Base-by-base conservation (phyloP, 1,140 invertebrate genomes). In the Pentalonia nigronervosa region DNA sequence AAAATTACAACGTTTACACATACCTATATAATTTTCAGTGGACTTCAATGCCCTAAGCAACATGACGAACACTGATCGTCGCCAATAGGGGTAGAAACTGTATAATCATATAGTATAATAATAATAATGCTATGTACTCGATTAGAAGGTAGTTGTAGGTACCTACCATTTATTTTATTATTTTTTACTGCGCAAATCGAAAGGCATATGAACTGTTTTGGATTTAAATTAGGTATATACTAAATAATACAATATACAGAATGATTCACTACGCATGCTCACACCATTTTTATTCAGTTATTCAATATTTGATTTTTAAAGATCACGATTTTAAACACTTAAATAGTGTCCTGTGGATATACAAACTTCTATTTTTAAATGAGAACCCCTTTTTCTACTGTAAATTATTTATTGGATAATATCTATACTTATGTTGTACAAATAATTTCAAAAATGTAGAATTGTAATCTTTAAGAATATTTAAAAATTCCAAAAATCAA, bases 1-100 rank as follows among this genome's bases (percentile, higher is more conserved):
- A 76, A 76, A n/a, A 76, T 76, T n/a, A 76, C 60, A 76, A 76
- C 60, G 60, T 76, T 76, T 76, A 34, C n/a, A 76, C 30, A 76
- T 76, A 76, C 14, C 60, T 76, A 34, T 76, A 76, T 76, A 76
- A n/a, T 76, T 76, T 76, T 30, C 60, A n/a, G n/a, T n/a, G n/a
- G 14, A 76, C 60, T 76, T 76, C 14, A 76, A 34, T 30, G 60
- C 60, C 60, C n/a, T 76, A n/a, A 76, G 60, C 60, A 76, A 76
- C 60, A 76, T 30, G 60, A n/a, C 60, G 60, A 76, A 11, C 60
- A 30, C 14, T 76, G 60, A n/a, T n/a, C 60, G 30, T 17, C 30
- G 4, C 60, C 60, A 76, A 76, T 76, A 76, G 30, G 60, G 60
- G 60, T 76, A 76, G 60, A 76, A 76, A 76, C 60, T 76, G 30